Conservation (phyloP, 2,888 invertebrate genomes). For the Boloria selene region DNA sequence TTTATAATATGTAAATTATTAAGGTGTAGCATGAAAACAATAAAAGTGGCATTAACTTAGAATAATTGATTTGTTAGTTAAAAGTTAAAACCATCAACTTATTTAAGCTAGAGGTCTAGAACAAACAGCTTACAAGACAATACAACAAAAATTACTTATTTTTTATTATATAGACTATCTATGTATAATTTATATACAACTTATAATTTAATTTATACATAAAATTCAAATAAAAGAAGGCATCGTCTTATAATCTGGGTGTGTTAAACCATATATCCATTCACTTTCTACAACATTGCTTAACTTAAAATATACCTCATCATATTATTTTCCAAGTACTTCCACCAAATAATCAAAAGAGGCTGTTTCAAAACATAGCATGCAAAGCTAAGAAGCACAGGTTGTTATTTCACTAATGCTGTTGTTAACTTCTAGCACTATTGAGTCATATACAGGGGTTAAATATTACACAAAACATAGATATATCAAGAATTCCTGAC, state of each 20-base stretch:
- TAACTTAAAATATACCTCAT: slow-evolving; percentile 31
- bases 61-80: too few relatives aligned
- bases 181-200: too few relatives aligned
- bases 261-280: background rate
- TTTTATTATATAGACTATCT: too few relatives aligned
- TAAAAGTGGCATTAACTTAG: too few relatives aligned
- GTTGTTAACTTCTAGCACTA: slow-evolving; percentile 13
- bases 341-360: slow-evolving; percentile 70
- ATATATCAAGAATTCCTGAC: slow-evolving; percentile 11
- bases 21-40: too few relatives aligned
- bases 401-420: slow-evolving; percentile 35
- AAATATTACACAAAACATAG: background rate
- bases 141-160: too few relatives aligned
- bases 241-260: background rate
- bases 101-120: too few relatives aligned
- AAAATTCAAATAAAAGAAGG: too few relatives aligned
- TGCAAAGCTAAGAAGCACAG: slow-evolving; percentile 62
- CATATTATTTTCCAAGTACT: slow-evolving; percentile 36
- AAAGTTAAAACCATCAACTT: too few relatives aligned
- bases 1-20: too few relatives aligned
- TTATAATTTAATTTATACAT: too few relatives aligned
- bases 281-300: slow-evolving; percentile 1
- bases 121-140: too few relatives aligned
- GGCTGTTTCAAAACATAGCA: slow-evolving; percentile 78
- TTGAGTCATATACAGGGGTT: background rate